Evolutionary conservation across 2,888 invertebrate species (phyloP).

Genomic region (Tanaodytes sp.): DNA sequence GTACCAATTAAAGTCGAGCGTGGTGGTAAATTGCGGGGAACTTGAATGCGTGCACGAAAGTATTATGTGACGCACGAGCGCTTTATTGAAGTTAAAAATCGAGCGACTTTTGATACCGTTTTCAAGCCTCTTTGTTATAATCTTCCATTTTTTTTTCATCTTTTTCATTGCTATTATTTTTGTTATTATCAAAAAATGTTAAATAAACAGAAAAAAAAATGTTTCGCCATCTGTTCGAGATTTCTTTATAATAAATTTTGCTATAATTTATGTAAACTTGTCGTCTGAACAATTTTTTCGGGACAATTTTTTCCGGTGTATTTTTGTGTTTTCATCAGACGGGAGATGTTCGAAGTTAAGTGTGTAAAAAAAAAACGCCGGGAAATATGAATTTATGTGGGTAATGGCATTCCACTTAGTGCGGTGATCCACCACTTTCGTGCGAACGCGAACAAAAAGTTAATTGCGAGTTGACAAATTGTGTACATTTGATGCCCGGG

Average conservation of each 20-base stretch:
- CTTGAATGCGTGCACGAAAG: constrained; percentile 29
- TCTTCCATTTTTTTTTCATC: too few species aligned
- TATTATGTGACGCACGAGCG: constrained; percentile 27
- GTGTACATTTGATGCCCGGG: constrained; percentile 15
- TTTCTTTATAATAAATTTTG: too few species aligned
- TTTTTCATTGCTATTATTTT: too few species aligned
- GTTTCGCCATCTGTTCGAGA: too few species aligned
- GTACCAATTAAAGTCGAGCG: constrained; percentile 28
- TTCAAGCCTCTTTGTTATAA: too few species aligned
- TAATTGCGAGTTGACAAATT: constrained; percentile 33
- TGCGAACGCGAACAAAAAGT: constrained; percentile 15
- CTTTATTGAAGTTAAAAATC: constrained; percentile 22
- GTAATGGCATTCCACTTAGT: constrained; percentile 20
- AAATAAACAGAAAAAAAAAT: too few species aligned
- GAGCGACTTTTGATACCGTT: too few species aligned
- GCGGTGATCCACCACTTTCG: background rate
- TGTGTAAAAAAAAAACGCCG: background rate
- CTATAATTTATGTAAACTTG: too few species aligned
- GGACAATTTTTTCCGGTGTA: background rate
- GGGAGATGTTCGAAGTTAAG: too few species aligned
- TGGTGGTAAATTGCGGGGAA: constrained; percentile 11
- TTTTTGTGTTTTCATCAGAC: background rate
- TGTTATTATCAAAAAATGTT: too few species aligned
- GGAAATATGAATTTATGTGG: constrained; percentile 1
- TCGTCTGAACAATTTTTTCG: too few species aligned